Conservation (phyloP, 2,888 invertebrate genomes). For the Alloscopus bannaensis region DNA sequence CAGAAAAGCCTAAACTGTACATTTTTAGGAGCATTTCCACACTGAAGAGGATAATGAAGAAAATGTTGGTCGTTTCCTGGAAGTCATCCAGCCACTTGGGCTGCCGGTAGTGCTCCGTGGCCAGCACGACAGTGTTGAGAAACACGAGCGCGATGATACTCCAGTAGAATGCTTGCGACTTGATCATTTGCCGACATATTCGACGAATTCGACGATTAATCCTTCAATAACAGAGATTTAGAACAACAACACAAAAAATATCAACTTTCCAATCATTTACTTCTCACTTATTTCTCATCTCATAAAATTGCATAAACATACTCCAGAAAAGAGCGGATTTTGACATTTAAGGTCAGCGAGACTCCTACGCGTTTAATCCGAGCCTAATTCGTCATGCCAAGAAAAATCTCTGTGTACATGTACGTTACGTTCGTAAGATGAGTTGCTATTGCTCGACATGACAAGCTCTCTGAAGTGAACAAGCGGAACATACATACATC, state of each 20-base stretch:
- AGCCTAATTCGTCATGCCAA: too few species aligned
- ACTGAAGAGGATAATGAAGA: slow-evolving; percentile 80
- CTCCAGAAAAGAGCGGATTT: background rate
- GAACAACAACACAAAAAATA: too few species aligned
- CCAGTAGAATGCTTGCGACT: slow-evolving; percentile 80
- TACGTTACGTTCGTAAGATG: too few species aligned
- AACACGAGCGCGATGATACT: slow-evolving; percentile 75
- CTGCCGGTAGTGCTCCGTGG: slow-evolving; percentile 80
- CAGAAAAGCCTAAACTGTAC: slow-evolving; percentile 80
- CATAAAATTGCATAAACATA: background rate
- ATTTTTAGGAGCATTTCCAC: slow-evolving; percentile 81
- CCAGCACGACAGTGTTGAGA: slow-evolving; percentile 79
- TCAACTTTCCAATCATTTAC: background rate
- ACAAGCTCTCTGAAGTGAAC: too few species aligned
- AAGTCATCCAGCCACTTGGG: slow-evolving; percentile 79
- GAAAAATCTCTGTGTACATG: too few species aligned
- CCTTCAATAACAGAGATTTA: slow-evolving; percentile 33
- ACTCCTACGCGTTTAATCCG: too few species aligned
- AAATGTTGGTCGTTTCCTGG: slow-evolving; percentile 80
- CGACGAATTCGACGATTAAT: slow-evolving; percentile 77
- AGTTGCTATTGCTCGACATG: too few species aligned
- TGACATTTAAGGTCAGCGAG: slow-evolving; percentile 6
- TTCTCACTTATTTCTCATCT: background rate
- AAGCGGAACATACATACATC: too few species aligned
- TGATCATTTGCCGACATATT: slow-evolving; percentile 78